phyloP scores from a whole-genome alignment of 2,888 invertebrate genomes.

The Phytoseiulus persimilis region DNA sequence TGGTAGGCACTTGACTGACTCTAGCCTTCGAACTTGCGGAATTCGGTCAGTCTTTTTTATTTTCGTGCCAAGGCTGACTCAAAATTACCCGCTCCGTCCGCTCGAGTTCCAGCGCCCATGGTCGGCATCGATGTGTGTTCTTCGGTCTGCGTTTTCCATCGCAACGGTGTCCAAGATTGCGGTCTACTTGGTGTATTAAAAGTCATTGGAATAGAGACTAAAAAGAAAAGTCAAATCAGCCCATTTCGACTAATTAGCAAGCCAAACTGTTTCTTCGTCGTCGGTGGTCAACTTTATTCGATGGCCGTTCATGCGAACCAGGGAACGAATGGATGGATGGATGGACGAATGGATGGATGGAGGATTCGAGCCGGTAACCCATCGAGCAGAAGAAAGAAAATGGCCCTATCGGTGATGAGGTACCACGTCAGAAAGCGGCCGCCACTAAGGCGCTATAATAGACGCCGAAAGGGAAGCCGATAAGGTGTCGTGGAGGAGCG shows the following conservation, averaged over 20 bases:
- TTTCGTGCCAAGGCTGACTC: background rate
- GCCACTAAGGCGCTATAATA: background rate
- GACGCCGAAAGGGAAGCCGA: background rate
- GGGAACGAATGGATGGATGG: background rate
- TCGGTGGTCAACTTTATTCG: background rate
- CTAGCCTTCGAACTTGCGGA: background rate
- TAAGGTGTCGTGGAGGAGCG: background rate
- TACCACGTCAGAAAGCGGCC: background rate
- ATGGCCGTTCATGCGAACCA: no score
- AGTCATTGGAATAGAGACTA: background rate
- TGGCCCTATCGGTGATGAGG: background rate
- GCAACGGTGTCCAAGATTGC: background rate
- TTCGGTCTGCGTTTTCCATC: background rate
- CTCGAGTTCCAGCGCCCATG: background rate
- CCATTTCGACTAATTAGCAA: background rate
- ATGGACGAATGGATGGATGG: background rate
- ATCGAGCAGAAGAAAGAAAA: background rate
- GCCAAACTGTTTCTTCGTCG: background rate
- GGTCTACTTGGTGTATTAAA: background rate
- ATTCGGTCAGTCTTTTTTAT: background rate
- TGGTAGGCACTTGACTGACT: background rate
- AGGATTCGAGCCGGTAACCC: background rate
- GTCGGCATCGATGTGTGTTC: background rate
- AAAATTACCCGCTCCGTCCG: background rate
- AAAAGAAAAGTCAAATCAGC: background rate